Base-by-base conservation (phyloP, 2,888 invertebrate species). In the Callimorpha dominula region DNA sequence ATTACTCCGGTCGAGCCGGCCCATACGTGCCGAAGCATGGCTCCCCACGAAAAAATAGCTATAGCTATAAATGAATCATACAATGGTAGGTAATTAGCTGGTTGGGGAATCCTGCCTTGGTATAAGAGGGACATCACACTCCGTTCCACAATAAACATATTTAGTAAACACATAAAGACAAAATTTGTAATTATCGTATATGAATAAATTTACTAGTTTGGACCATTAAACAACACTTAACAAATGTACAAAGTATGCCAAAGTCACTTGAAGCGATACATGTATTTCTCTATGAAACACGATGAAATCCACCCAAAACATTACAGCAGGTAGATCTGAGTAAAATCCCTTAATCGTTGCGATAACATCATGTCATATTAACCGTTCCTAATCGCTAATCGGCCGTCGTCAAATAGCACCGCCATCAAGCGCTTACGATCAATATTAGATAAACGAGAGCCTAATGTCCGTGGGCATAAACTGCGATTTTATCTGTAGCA, bases 361-460 rank as follows among this genome's bases (percentile, higher is more conserved):
- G 46, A 72, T 72, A 74, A 72, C 65, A 66, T 73, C 43, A 20
- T 68, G 64, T 69, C 75, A 75, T 75, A 81, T 77, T 77, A 74
- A 52, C 64, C 65, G 69, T 62, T 8, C 5, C 20, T 66, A 66
- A 70, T 71, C 73, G 43, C 72, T 78, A 78, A 79, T 81, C 77
- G 73, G 31, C 11, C 68, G 71, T 81, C 64, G 67, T 69, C 75
- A 78, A 82, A 78, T 81, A 73, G 80, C 82, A 69, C 72, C 11
- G 70, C 69, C 75, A 81, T 78, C 70, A 83, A 83, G 78, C 72
- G 71, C 63, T 74, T 68, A 80, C 77, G 82, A 81, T 76, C 78
- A 52, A 71, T 70, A 84, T 84, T 79, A 85, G 83, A 82, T 85
- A 82, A 79, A 79, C 75, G 78, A 73, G 64, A 65, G 70, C 66